Conservation (phyloP, 2,113 vertebrate species). For the Lathamus discolor region DNA sequence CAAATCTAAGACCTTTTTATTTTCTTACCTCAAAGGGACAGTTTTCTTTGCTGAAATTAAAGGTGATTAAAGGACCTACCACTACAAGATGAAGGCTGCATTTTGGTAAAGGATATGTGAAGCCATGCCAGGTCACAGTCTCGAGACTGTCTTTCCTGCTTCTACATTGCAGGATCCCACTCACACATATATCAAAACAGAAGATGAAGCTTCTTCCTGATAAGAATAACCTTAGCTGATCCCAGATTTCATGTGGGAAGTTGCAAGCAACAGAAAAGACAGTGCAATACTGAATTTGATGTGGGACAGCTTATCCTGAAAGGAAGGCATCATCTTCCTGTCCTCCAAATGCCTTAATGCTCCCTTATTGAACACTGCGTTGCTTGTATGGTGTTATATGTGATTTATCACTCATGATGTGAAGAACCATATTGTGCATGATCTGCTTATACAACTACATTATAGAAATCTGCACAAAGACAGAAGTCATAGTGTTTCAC, state of each 20-base stretch:
- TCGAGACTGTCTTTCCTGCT: not conserved
- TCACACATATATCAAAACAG: not conserved
- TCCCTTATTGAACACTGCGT: not conserved
- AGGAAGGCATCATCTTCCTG: not conserved
- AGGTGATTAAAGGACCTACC: not conserved
- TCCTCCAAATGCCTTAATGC: not conserved
- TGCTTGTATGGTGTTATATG: rapidly evolving
- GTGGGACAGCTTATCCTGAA: not conserved
- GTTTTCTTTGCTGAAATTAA: not conserved
- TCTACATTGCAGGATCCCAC: not conserved
- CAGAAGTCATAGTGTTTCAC: not conserved
- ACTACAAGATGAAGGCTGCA: not conserved
- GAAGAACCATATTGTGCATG: not conserved
- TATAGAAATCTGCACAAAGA: not conserved
- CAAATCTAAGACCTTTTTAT: not conserved
- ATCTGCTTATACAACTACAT: not conserved
- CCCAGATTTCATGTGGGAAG: not conserved
- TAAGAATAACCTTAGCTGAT: not conserved
- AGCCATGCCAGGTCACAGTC: not conserved
- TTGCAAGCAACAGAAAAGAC: not conserved
- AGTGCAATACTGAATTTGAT: not conserved
- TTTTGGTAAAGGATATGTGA: not conserved
- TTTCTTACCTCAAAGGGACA: not conserved
- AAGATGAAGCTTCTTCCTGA: not conserved
- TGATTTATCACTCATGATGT: not conserved